phyloP scores from a whole-genome alignment of 2,888 invertebrate genomes.

The Ophion ventricosus region DNA sequence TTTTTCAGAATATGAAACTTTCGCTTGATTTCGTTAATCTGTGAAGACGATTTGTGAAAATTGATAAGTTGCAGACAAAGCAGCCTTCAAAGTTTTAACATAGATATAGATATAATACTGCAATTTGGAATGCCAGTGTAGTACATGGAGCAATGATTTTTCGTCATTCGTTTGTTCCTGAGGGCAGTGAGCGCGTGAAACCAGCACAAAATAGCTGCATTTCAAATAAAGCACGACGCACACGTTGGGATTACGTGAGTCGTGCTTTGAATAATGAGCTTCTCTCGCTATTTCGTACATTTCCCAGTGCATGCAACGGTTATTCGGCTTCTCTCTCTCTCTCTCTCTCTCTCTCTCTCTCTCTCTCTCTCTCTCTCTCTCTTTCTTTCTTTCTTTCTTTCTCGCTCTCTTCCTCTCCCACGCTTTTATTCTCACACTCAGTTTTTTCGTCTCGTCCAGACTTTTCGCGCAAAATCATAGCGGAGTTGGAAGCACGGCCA shows the following conservation, averaged over 20 bases:
- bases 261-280: slow-evolving; percentile 54
- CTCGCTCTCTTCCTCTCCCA: slow-evolving; percentile 1
- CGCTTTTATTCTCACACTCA: neutral
- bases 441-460: slow-evolving; percentile 31
- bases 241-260: slow-evolving; percentile 20
- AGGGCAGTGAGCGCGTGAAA: slow-evolving; percentile 28
- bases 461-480: slow-evolving; percentile 46
- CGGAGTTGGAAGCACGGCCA: slow-evolving; percentile 34
- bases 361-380: slow-evolving; percentile 33
- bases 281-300: slow-evolving; percentile 26
- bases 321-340: slow-evolving; percentile 40
- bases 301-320: slow-evolving; percentile 20
- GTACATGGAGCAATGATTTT: slow-evolving; percentile 19
- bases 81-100: neutral
- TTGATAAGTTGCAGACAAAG: no score
- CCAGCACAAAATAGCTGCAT: slow-evolving; percentile 52
- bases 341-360: neutral
- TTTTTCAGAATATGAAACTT: neutral
- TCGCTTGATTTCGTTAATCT: no score
- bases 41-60: no score
- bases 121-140: neutral
- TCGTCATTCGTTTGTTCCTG: slow-evolving; percentile 17
- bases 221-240: slow-evolving; percentile 52
- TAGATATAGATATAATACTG: neutral
- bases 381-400: neutral